phyloP scores from a whole-genome alignment of 2,888 invertebrate genomes.

The Conus canariensis region DNA sequence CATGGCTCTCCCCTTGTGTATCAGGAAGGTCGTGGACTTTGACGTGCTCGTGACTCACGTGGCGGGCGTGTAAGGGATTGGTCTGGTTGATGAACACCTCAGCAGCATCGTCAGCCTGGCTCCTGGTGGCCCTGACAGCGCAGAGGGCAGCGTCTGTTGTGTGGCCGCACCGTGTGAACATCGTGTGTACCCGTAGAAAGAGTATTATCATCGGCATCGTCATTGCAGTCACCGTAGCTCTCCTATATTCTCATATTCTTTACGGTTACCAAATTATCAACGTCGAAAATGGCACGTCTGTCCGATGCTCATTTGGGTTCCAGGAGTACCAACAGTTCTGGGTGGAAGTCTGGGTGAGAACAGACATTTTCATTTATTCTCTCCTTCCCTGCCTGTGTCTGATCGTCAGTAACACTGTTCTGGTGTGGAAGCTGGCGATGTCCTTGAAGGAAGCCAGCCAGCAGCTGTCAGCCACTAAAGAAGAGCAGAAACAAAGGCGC shows the following conservation, averaged over 20 bases:
- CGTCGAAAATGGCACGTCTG: conserved; percentile 36
- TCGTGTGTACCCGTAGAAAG: not conserved
- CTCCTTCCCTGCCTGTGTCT: conserved; percentile 63
- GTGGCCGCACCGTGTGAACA: conserved; percentile 36
- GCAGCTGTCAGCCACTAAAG: not conserved
- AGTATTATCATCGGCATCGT: not conserved
- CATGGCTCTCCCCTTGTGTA: conserved; percentile 6
- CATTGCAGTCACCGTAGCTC: conserved; percentile 41
- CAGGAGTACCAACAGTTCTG: conserved; percentile 54
- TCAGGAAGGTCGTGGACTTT: not conserved
- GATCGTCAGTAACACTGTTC: conserved; percentile 62
- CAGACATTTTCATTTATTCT: conserved; percentile 64
- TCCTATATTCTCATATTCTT: conserved; percentile 59
- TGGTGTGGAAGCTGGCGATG: conserved; percentile 58
- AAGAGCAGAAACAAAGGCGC: conserved; percentile 4
- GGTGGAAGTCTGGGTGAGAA: conserved; percentile 61
- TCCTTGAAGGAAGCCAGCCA: conserved; percentile 40
- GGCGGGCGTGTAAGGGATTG: not conserved
- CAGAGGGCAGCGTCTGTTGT: conserved; percentile 39
- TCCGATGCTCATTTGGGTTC: conserved; percentile 1
- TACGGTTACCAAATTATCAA: conserved; percentile 51
- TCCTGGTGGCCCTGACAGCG: conserved; percentile 43
- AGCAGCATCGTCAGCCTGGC: conserved; percentile 41
- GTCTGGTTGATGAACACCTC: not conserved
- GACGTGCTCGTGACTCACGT: not conserved